These are phyloP conservation scores for Illadopsis cleaveri DNA, from an alignment of 2,113 vertebrate species.

Conservation along the genomic window DNA sequence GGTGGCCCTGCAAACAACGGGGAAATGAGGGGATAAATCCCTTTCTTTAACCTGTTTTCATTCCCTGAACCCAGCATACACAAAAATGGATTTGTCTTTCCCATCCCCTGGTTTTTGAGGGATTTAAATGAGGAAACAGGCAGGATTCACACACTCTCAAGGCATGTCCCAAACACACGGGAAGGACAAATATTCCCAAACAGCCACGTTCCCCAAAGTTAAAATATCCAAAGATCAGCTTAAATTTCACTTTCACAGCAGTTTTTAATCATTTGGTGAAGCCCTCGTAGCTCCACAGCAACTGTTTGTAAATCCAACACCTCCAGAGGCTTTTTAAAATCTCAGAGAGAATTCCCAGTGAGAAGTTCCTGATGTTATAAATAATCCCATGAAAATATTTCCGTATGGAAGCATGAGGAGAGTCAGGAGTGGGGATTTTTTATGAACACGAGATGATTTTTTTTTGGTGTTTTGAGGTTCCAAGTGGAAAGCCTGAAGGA, in stretches of 20 bases:
- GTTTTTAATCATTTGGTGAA: background rate
- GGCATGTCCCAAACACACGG: background rate
- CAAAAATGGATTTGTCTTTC: background rate
- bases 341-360: background rate
- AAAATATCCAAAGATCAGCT: rapidly evolving
- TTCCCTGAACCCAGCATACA: background rate
- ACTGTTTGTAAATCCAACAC: background rate
- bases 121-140: background rate
- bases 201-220: background rate
- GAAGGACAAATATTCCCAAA: background rate
- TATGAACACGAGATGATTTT: rapidly evolving
- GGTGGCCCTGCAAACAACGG: background rate
- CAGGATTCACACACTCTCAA: background rate
- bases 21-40: background rate
- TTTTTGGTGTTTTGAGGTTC: rapidly evolving
- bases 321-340: background rate
- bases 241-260: background rate
- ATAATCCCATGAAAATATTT: background rate
- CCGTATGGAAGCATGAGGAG: rapidly evolving
- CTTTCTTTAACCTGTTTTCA: background rate
- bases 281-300: rapidly evolving
- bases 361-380: background rate
- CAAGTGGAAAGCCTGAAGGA: background rate
- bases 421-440: background rate
- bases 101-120: background rate